Conservation (phyloP, 1,140 invertebrate species). For the Drosophila obscura region DNA sequence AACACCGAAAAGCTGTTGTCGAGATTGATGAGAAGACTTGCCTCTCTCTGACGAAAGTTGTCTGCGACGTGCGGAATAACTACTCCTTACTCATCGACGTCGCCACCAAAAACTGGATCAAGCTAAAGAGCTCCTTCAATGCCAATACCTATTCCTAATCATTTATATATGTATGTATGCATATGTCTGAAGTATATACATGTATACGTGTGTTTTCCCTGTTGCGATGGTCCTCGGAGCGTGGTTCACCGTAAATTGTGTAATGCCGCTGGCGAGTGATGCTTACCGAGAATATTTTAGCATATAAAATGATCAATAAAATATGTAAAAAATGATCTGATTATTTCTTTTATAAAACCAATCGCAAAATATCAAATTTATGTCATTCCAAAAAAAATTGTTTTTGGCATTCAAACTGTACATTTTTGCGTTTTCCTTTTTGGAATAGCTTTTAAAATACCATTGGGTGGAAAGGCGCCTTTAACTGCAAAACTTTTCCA, state of each 20-base stretch:
- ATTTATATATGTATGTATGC: conserved; percentile 3
- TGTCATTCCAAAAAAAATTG: conserved; percentile 28
- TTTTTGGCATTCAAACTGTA: conserved; percentile 42
- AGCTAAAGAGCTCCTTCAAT: conserved; percentile 96
- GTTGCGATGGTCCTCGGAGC: too few relatives aligned
- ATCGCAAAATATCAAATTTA: conserved; percentile 17
- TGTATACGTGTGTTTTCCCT: too few relatives aligned
- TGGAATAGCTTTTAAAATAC: conserved; percentile 76
- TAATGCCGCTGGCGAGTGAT: too few relatives aligned
- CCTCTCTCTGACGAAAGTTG: conserved; percentile 94
- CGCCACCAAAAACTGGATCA: conserved; percentile 98
- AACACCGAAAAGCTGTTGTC: conserved; percentile 95
- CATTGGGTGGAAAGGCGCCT: conserved; percentile 71
- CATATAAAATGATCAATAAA: too few relatives aligned
- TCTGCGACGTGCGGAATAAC: conserved; percentile 98
- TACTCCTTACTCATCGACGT: conserved; percentile 98
- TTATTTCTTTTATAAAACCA: conserved; percentile 8
- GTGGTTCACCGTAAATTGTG: too few relatives aligned
- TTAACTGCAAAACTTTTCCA: conserved; percentile 79
- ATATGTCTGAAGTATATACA: neutral
- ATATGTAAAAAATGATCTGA: neutral
- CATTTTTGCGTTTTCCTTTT: conserved; percentile 59
- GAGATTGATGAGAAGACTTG: conserved; percentile 99
- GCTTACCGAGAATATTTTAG: too few relatives aligned
- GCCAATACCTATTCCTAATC: conserved; percentile 92